Evolutionary conservation across 1,140 invertebrate genomes (phyloP).

Genomic region (Batillaria attramentaria): DNA sequence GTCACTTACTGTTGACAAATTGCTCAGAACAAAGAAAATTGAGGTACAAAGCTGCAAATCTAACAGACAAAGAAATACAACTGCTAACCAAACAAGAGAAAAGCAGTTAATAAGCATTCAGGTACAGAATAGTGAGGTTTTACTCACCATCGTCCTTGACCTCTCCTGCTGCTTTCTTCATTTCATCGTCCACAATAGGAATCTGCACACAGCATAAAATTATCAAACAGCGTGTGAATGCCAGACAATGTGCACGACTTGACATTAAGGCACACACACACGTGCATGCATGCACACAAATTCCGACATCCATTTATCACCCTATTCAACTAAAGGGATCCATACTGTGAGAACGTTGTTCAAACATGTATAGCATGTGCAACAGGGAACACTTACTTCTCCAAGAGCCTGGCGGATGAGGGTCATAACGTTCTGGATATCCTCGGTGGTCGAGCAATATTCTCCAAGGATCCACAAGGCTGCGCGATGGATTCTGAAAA

Average conservation of each 20-base stretch:
- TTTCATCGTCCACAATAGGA: conserved; percentile 91
- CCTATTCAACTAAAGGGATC: too few relatives aligned
- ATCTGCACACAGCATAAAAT: conserved; percentile 72
- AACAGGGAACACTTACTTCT: conserved; percentile 75
- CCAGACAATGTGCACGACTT: too few relatives aligned
- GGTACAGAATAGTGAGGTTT: not conserved
- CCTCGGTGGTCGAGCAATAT: conserved; percentile 85
- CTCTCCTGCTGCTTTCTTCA: conserved; percentile 76
- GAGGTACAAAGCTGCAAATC: too few relatives aligned
- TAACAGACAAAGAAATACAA: not conserved
- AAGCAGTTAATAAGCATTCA: conserved; percentile 4
- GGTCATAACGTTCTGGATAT: conserved; percentile 86
- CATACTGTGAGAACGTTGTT: too few relatives aligned
- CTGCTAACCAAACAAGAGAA: not conserved
- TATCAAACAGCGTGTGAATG: not conserved
- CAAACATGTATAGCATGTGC: too few relatives aligned
- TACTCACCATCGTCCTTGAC: conserved; percentile 71
- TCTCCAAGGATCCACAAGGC: conserved; percentile 99
- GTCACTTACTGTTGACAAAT: too few relatives aligned
- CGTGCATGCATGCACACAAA: too few relatives aligned
- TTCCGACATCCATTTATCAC: not conserved
- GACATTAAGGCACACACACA: too few relatives aligned
- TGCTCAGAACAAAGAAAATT: too few relatives aligned
- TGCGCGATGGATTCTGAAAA: conserved; percentile 89
- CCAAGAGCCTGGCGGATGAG: conserved; percentile 85